Evolutionary conservation across 1,140 invertebrate genomes (phyloP).

Genomic region (Zaprionus vittiger): DNA sequence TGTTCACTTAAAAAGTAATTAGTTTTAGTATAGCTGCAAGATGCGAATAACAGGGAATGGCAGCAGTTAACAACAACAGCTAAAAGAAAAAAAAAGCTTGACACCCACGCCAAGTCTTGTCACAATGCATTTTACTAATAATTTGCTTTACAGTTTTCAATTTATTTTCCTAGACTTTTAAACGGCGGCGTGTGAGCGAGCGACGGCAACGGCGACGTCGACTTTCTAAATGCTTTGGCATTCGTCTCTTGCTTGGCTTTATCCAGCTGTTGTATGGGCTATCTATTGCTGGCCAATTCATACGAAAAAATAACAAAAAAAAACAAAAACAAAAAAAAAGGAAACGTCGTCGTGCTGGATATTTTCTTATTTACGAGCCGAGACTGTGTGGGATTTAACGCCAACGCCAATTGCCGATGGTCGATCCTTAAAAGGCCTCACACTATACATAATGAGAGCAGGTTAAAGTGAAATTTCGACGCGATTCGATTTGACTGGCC

Average conservation of each 20-base stretch:
- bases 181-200: conserved; percentile 44
- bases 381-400: conserved; percentile 56
- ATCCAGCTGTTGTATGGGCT: conserved; percentile 53
- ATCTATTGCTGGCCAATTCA: conserved; percentile 72
- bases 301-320: conserved; percentile 19
- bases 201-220: conserved; percentile 28
- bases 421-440: conserved; percentile 74
- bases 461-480: conserved; percentile 52
- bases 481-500: conserved; percentile 66
- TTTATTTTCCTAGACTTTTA: conserved; percentile 70
- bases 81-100: conserved; percentile 11
- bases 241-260: conserved; percentile 20
- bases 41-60: background rate
- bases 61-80: conserved; percentile 5
- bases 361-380: conserved; percentile 58
- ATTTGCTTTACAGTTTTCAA: conserved; percentile 83
- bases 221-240: conserved; percentile 77
- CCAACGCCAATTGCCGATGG: conserved; percentile 29
- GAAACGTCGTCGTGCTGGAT: conserved; percentile 33
- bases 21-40: conserved; percentile 24
- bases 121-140: conserved; percentile 80
- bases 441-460: conserved; percentile 57
- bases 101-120: conserved; percentile 77
- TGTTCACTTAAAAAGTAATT: conserved; percentile 38
- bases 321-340: background rate